A percentile compares a stretch with the other conserved stretches of the same genome.
These are phyloP conservation scores for Pseudoatta argentina DNA, from an alignment of 1,140 invertebrate genomes.

Conservation along the genomic window DNA sequence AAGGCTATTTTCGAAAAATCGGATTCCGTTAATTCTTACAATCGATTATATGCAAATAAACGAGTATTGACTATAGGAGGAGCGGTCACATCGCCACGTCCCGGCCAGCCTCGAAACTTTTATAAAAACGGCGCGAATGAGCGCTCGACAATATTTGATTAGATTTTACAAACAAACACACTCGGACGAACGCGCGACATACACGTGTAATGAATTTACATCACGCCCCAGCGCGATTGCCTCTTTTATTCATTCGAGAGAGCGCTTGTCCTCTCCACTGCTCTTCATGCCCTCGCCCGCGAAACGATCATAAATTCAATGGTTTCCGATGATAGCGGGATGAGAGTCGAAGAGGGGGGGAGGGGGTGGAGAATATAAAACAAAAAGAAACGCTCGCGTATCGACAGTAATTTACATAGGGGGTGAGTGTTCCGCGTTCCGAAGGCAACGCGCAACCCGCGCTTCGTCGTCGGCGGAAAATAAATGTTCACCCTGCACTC, in stretches of 20 bases:
- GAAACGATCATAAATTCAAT: conserved; percentile 63
- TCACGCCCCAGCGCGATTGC: conserved; percentile 52
- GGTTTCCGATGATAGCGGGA: conserved; percentile 53
- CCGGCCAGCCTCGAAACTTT: conserved; percentile 10
- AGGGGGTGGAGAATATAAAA: conserved; percentile 31
- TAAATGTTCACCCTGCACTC: conserved; percentile 28
- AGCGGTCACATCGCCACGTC: not conserved
- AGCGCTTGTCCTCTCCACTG: conserved; percentile 25
- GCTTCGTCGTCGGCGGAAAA: conserved; percentile 33
- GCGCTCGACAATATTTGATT: conserved; percentile 60
- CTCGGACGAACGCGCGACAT: conserved; percentile 42
- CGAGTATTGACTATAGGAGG: conserved; percentile 30
- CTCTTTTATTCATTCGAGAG: conserved; percentile 56
- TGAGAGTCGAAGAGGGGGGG: too few relatives aligned
- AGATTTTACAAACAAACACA: conserved; percentile 61
- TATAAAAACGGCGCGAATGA: conserved; percentile 61
- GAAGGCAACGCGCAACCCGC: conserved; percentile 20
- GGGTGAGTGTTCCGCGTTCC: conserved; percentile 1
- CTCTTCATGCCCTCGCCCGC: conserved; percentile 9
- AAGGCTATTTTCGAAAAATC: conserved; percentile 24
- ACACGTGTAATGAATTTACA: conserved; percentile 63
- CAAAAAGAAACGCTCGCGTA: conserved; percentile 48
- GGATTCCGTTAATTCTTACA: conserved; percentile 24
- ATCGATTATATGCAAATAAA: conserved; percentile 45
- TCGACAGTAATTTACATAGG: conserved; percentile 59